Percentiles rank a stretch among this genome's conserved stretches.
Conservation (phyloP, 1,140 invertebrate species). For the Harpegnathos saltator region DNA sequence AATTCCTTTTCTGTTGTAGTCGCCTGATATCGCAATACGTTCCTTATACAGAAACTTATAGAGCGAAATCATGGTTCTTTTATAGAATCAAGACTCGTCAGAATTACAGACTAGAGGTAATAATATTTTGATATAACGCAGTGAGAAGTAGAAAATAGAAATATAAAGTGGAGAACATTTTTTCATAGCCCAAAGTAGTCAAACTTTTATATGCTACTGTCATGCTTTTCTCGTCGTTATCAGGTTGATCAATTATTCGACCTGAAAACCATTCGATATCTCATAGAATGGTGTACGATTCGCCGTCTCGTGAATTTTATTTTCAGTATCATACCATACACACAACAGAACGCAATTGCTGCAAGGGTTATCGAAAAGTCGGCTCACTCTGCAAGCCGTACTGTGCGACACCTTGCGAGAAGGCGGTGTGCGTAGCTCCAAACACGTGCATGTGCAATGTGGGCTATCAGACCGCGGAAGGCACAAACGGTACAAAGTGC, state of each 20-base stretch:
- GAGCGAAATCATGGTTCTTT: neutral
- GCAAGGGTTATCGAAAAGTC: constrained; percentile 86
- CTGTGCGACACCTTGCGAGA: constrained; percentile 87
- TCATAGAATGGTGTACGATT: too few species aligned
- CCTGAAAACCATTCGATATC: too few species aligned
- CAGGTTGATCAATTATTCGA: too few species aligned
- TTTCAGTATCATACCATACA: constrained; percentile 36
- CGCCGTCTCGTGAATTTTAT: constrained; percentile 17
- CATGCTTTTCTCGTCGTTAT: too few species aligned
- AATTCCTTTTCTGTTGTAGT: constrained; percentile 45
- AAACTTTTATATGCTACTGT: too few species aligned
- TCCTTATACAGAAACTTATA: constrained; percentile 69
- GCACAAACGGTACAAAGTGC: constrained; percentile 70
- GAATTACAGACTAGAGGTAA: constrained; percentile 69
- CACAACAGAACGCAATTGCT: constrained; percentile 85
- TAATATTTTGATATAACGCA: neutral
- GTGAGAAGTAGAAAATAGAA: neutral
- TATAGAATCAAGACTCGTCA: neutral
- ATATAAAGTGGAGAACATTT: neutral
- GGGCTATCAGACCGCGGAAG: constrained; percentile 44
- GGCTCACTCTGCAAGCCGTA: constrained; percentile 85
- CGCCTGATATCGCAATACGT: constrained; percentile 19
- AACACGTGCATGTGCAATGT: constrained; percentile 86
- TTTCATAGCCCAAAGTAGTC: too few species aligned
- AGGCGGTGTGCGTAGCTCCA: constrained; percentile 88